Conservation (phyloP, 2,113 vertebrate genomes). For the Salvator merianae region DNA sequence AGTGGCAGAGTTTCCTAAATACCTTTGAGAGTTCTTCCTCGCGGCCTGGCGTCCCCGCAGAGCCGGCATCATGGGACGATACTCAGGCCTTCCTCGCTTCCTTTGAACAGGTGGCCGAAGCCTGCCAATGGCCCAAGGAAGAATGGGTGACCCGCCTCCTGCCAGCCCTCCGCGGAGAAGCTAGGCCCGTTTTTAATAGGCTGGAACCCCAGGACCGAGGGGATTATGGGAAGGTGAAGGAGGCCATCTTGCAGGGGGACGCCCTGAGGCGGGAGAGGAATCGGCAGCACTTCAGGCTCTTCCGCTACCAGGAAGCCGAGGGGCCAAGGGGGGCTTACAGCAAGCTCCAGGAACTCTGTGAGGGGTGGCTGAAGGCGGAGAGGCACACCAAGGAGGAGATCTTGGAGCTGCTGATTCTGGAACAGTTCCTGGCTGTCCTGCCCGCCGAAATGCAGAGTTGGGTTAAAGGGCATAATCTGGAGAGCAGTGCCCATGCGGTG, state of each 20-base stretch:
- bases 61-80: neutral
- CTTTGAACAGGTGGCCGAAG: slow-evolving; percentile 4
- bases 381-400: slow-evolving; percentile 62
- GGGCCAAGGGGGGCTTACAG: slow-evolving; percentile 48
- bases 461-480: slow-evolving; percentile 45
- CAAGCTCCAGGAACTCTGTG: slow-evolving; percentile 56
- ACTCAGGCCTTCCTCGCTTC: neutral
- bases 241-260: slow-evolving; percentile 30
- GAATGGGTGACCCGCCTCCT: neutral
- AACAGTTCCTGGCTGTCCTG: slow-evolving; percentile 65
- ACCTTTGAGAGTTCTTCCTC: neutral
- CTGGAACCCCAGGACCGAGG: neutral
- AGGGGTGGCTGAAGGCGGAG: slow-evolving; percentile 60
- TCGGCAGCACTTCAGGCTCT: slow-evolving; percentile 52
- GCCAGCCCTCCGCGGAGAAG: neutral
- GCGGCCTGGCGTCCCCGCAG: neutral
- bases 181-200: neutral
- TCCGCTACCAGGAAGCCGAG: slow-evolving; percentile 31
- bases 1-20: neutral
- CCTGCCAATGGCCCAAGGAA: neutral
- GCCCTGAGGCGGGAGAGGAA: slow-evolving; percentile 21
- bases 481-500: slow-evolving; percentile 58
- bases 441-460: slow-evolving; percentile 50
- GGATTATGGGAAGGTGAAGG: slow-evolving; percentile 13
- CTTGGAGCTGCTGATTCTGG: slow-evolving; percentile 63